phyloP scores from a whole-genome alignment of 1,140 invertebrate species.

The Calephelis nemesis region DNA sequence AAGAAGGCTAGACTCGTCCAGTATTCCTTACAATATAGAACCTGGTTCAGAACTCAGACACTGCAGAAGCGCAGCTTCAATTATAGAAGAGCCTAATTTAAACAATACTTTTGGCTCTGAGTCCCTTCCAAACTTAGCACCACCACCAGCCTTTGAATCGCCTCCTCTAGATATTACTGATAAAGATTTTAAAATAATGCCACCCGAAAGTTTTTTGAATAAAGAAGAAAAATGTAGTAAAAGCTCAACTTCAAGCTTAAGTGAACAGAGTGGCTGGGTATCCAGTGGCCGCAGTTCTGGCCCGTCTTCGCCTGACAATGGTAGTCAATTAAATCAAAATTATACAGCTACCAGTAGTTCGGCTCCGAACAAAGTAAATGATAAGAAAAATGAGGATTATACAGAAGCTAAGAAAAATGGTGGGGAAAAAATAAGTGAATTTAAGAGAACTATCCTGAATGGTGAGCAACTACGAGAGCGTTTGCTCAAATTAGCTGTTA shows the following conservation, averaged over 20 bases:
- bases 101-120: slow-evolving; percentile 79
- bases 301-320: slow-evolving; percentile 79
- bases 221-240: slow-evolving; percentile 68
- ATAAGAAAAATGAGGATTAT: slow-evolving; percentile 49
- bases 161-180: slow-evolving; percentile 74
- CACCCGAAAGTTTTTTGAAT: slow-evolving; percentile 73
- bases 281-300: slow-evolving; percentile 84
- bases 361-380: slow-evolving; percentile 41
- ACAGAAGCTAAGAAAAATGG: slow-evolving; percentile 44
- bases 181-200: slow-evolving; percentile 76
- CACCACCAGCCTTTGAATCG: slow-evolving; percentile 79
- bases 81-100: slow-evolving; percentile 75
- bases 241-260: slow-evolving; percentile 85
- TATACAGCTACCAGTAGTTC: slow-evolving; percentile 43
- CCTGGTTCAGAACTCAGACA: slow-evolving; percentile 79
- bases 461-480: slow-evolving; percentile 81
- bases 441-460: slow-evolving; percentile 77
- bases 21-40: slow-evolving; percentile 81
- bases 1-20: slow-evolving; percentile 79
- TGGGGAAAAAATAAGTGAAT: slow-evolving; percentile 64
- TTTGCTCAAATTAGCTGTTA: slow-evolving; percentile 80
- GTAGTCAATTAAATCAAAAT: slow-evolving; percentile 72
- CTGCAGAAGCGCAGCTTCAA: slow-evolving; percentile 82
- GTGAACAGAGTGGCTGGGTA: slow-evolving; percentile 89
- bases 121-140: slow-evolving; percentile 82